Conservation (phyloP, 2,888 invertebrate species). For the Lochmaea capreae region DNA sequence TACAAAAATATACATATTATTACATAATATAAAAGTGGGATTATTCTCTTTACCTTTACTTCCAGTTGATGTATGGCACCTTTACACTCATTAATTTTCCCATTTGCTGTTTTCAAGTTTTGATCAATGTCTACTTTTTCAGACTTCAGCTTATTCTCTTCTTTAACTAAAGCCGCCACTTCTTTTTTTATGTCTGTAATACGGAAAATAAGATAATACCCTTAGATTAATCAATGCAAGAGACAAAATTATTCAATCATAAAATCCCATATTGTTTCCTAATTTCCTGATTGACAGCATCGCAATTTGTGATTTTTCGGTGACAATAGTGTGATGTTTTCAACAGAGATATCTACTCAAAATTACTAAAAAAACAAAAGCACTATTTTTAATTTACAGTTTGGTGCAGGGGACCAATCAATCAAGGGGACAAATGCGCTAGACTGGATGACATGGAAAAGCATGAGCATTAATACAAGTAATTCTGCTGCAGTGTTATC, state of each 20-base stretch:
- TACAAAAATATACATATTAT: constrained; percentile 22
- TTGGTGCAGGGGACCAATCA: no score
- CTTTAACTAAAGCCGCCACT: constrained; percentile 71
- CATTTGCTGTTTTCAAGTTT: constrained; percentile 72
- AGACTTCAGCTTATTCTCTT: constrained; percentile 77
- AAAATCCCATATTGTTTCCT: neutral
- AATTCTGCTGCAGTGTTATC: no score
- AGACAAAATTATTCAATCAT: neutral
- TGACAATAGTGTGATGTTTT: no score
- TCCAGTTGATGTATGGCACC: constrained; percentile 71
- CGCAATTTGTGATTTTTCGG: no score
- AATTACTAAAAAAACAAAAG: no score
- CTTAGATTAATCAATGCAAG: neutral
- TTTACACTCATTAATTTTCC: constrained; percentile 70
- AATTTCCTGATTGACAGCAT: no score
- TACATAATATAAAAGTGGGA: no score
- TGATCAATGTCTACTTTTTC: constrained; percentile 81
- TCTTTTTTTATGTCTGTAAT: constrained; percentile 70
- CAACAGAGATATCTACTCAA: no score
- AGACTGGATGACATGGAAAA: no score
- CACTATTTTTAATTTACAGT: no score
- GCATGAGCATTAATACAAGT: no score
- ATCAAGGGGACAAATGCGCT: no score
- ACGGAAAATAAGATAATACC: neutral
- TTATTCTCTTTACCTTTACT: constrained; percentile 64